A percentile compares a stretch with the other conserved stretches of the same genome.
Conservation (phyloP, 2,797 vertebrate genomes). For the Microctenopoma steveboyesi region DNA sequence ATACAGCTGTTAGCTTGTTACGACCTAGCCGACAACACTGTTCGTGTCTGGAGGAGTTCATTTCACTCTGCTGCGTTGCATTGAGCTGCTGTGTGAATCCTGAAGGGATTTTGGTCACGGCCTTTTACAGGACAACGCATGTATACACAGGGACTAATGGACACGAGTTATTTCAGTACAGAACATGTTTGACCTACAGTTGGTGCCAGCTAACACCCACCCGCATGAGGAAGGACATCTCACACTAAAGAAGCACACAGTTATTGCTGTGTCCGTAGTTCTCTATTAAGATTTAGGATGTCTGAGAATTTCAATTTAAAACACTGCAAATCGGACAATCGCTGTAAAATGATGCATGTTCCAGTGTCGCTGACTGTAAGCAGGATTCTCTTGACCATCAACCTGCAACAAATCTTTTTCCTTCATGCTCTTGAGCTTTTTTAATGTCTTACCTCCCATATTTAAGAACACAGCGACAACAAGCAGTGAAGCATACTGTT, state of each 20-base stretch:
- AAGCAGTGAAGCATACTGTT: not conserved
- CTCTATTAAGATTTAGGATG: too few species aligned
- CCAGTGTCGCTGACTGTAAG: too few species aligned
- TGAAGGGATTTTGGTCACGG: slow-evolving; percentile 16
- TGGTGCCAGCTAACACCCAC: slow-evolving; percentile 9
- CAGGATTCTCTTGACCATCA: too few species aligned
- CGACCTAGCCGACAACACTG: slow-evolving; percentile 26
- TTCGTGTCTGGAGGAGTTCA: slow-evolving; percentile 51
- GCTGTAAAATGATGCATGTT: too few species aligned
- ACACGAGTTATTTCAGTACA: slow-evolving; percentile 53
- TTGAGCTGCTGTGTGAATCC: slow-evolving; percentile 29
- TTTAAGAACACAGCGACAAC: too few species aligned
- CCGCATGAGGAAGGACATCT: not conserved
- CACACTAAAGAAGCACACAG: too few species aligned
- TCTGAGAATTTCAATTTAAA: too few species aligned
- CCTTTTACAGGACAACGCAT: slow-evolving; percentile 29
- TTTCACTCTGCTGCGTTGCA: slow-evolving; percentile 35
- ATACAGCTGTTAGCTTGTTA: slow-evolving; percentile 18
- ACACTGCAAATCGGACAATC: too few species aligned
- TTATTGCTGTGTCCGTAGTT: too few species aligned
- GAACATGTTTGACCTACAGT: slow-evolving; percentile 51
- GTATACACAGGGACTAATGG: slow-evolving; percentile 43
- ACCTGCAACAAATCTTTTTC: too few species aligned
- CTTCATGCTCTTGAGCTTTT: too few species aligned
- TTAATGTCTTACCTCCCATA: too few species aligned